Percentiles rank a stretch among this genome's conserved stretches.
These are phyloP conservation scores for Elysia crispata DNA, from an alignment of 2,888 invertebrate species.

Conservation along the genomic window DNA sequence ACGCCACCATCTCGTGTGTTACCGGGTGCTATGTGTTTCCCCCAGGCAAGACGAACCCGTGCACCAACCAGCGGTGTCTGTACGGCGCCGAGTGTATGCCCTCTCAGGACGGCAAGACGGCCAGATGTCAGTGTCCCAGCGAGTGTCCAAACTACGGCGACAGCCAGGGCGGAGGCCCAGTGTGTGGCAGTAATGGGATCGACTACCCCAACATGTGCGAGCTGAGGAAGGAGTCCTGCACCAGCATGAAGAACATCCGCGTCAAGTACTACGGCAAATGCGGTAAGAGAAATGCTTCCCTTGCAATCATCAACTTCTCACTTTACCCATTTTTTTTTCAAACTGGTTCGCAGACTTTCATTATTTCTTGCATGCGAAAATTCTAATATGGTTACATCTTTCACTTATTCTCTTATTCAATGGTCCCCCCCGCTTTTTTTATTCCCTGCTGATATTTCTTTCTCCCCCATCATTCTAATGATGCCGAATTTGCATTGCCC, in stretches of 20 bases:
- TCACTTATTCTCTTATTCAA: no score
- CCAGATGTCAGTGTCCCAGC: conserved; percentile 87
- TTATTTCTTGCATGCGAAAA: no score
- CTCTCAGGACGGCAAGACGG: conserved; percentile 83
- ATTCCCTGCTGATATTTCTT: no score
- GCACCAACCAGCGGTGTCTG: conserved; percentile 84
- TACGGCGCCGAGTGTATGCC: conserved; percentile 84
- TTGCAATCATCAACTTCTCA: not conserved
- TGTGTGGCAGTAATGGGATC: conserved; percentile 83
- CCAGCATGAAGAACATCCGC: conserved; percentile 75
- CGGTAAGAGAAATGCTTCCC: conserved; percentile 75
- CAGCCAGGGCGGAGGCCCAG: conserved; percentile 86
- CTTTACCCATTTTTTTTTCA: not conserved
- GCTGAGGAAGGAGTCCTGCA: conserved; percentile 76
- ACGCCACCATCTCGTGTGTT: conserved; percentile 16
- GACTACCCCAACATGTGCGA: conserved; percentile 78
- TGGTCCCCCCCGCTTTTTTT: no score
- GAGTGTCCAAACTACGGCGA: conserved; percentile 90
- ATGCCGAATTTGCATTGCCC: not conserved
- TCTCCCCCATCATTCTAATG: not conserved
- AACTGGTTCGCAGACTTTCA: no score
- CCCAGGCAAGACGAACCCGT: conserved; percentile 85
- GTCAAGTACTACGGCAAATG: conserved; percentile 79
- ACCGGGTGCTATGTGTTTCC: conserved; percentile 80
- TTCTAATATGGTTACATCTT: no score